These are phyloP conservation scores for Abrostola triplasia DNA, from an alignment of 2,888 invertebrate genomes.

Conservation along the genomic window DNA sequence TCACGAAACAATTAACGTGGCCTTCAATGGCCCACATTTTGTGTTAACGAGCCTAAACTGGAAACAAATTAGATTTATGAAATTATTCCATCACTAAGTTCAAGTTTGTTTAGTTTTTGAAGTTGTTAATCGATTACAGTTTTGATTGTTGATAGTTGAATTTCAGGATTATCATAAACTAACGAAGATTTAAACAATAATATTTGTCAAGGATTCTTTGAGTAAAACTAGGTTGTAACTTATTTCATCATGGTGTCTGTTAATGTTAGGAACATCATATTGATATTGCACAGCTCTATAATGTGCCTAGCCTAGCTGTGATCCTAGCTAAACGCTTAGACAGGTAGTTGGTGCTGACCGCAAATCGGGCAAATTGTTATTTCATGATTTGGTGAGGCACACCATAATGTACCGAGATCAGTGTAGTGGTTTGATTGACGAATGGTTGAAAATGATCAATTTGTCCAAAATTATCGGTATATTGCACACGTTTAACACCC, in stretches of 20 bases:
- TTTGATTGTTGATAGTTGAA: constrained; percentile 29
- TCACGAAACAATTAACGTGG: constrained; percentile 34
- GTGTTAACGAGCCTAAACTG: constrained; percentile 44
- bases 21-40: constrained; percentile 47
- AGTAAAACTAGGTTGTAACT: too few species aligned
- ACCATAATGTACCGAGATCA: background rate
- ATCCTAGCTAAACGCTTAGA: too few species aligned
- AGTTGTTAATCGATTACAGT: constrained; percentile 37
- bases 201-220: background rate
- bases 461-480: constrained; percentile 26
- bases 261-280: too few species aligned
- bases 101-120: constrained; percentile 41
- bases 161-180: constrained; percentile 1
- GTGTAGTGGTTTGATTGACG: background rate
- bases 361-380: too few species aligned
- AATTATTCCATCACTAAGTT: constrained; percentile 51
- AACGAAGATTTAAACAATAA: background rate
- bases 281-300: too few species aligned
- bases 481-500: constrained; percentile 20
- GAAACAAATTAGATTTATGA: constrained; percentile 50
- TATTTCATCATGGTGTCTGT: too few species aligned
- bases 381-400: background rate
- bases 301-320: too few species aligned
- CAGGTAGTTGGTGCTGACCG: too few species aligned
- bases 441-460: constrained; percentile 11